Evolutionary conservation across 2,113 vertebrate species (phyloP), one percentile per base, ranked within the genome.

Genomic region (Rhinichthys klamathensis): DNA sequence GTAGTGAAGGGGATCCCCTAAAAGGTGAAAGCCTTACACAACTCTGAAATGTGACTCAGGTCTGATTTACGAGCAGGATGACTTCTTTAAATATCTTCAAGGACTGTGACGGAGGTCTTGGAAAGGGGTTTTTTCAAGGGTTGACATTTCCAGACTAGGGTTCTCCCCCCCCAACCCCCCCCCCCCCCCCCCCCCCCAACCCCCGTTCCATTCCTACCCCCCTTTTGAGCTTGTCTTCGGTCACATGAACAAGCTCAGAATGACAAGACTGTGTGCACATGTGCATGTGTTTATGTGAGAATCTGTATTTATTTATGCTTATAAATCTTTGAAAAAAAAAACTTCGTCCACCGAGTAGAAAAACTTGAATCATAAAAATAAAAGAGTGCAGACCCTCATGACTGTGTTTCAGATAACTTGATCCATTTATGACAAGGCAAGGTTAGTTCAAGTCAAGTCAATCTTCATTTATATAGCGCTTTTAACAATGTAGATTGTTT

Each of bases 1-100:
- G 27, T 60, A 74, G n/a, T 58, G 30, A n/a, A 78, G 38, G 56
- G 73, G 65, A 82, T 81, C 72, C 74, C 74, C 84, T 82, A 38
- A 79, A 90, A 88, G 86, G 84, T 90, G 85, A 93, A 85, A 80
- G 58, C 73, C 49, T 92, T 90, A 87, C 89, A 90, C 89, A 90
- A 90, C 86, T 88, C 84, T 63, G 87, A 84, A 90, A 91, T 89
- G 77, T 85, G 90, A 91, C 83, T 83, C 88, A 61, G 78, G 75
- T 87, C 32, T 90, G 87, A 83, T 92, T 91, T 85, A 86, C 80
- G 58, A 67, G 73, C 69, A 4, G 16, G 23, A 2, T 84, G 90
- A 89, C 82, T 92, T 83, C 80, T 85, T 82, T 46, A 74, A 88
- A 88, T 85, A 88, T 56, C 67, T 67, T 6, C 15, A 38, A 32